phyloP scores from a whole-genome alignment of 2,888 invertebrate species.

The Brenthis ino region DNA sequence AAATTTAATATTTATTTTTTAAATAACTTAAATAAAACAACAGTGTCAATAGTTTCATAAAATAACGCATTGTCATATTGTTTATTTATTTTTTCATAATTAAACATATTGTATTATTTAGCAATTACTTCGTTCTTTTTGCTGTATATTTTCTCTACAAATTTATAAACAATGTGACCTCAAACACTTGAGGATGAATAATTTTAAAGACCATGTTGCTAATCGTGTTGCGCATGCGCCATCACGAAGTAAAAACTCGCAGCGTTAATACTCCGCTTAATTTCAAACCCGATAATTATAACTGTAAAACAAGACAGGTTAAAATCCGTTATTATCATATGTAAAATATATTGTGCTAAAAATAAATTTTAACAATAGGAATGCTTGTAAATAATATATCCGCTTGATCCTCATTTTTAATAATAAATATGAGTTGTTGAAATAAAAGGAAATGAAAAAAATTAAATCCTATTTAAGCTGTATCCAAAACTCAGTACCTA shows the following conservation, averaged over 20 bases:
- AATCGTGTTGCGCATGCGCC: constrained; percentile 70
- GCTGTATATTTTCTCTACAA: constrained; percentile 11
- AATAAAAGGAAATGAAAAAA: neutral
- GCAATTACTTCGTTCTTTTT: neutral
- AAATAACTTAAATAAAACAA: too few species aligned
- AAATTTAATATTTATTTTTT: too few species aligned
- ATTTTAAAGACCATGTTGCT: constrained; percentile 59
- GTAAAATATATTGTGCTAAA: constrained; percentile 27
- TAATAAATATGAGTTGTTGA: too few species aligned
- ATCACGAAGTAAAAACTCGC: constrained; percentile 59
- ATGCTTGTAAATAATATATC: too few species aligned
- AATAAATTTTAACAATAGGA: neutral
- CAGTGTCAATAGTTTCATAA: too few species aligned
- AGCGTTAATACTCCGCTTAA: constrained; percentile 55
- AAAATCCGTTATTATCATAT: constrained; percentile 31
- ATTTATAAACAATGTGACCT: constrained; percentile 56
- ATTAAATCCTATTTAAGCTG: too few species aligned
- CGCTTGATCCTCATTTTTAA: too few species aligned
- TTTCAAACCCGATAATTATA: constrained; percentile 35
- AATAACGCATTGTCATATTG: too few species aligned
- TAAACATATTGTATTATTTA: neutral
- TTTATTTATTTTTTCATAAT: too few species aligned
- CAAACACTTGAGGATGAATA: constrained; percentile 58
- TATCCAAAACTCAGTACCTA: too few species aligned
- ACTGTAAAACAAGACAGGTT: constrained; percentile 37